Percentiles rank a stretch among this genome's conserved stretches.
phyloP scores from a whole-genome alignment of 2,797 vertebrate genomes.

The Semaprochilodus insignis region DNA sequence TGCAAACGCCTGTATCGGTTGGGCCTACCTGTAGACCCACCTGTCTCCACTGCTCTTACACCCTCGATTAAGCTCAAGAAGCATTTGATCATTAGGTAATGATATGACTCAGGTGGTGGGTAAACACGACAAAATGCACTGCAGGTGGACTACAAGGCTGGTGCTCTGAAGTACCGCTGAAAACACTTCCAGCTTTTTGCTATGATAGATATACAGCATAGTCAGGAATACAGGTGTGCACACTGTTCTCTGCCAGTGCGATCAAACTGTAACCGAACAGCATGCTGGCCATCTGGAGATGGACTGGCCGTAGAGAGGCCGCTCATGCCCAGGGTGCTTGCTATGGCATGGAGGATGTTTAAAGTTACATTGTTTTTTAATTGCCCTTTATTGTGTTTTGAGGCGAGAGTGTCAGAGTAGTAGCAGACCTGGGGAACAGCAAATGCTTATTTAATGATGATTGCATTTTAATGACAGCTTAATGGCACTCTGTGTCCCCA shows the following conservation, averaged over 20 bases:
- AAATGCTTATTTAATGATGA: conserved; percentile 79
- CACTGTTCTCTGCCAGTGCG: background rate
- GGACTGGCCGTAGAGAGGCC: background rate
- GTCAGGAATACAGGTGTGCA: too few species aligned
- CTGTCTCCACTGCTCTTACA: too few species aligned
- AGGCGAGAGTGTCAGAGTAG: conserved; percentile 69
- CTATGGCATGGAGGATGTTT: conserved; percentile 42
- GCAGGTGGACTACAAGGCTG: too few species aligned
- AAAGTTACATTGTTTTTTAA: conserved; percentile 65
- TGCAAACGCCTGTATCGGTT: too few species aligned
- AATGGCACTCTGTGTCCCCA: conserved; percentile 71
- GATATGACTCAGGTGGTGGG: too few species aligned
- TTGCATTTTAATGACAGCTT: conserved; percentile 79
- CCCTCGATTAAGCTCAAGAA: background rate
- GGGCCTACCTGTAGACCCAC: too few species aligned
- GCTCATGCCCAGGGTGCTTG: conserved; percentile 41
- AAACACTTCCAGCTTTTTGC: too few species aligned
- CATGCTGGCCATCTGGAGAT: conserved; percentile 4
- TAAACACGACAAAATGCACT: too few species aligned
- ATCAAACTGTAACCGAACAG: background rate
- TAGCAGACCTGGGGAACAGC: conserved; percentile 68
- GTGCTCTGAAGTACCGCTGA: too few species aligned
- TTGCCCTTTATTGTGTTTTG: conserved; percentile 72
- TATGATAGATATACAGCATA: too few species aligned
- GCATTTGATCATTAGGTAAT: too few species aligned